A percentile compares a stretch with the other conserved stretches of the same genome.
These are phyloP conservation scores for Drosophila busckii DNA, from an alignment of 1,140 invertebrate species.

Conservation along the genomic window DNA sequence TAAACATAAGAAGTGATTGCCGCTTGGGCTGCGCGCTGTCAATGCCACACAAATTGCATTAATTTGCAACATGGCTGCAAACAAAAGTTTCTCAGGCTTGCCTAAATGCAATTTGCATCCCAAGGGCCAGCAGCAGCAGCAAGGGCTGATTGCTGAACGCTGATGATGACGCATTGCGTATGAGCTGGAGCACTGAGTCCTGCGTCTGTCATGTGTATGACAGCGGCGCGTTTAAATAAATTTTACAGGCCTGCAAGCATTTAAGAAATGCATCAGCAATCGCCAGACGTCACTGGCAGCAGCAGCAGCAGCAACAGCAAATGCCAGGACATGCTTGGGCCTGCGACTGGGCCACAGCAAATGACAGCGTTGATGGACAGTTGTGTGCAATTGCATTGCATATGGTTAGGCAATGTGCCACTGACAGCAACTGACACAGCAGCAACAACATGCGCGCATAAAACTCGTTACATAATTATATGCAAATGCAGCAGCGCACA, in stretches of 20 bases:
- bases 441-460: slow-evolving; percentile 25
- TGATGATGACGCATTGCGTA: slow-evolving; percentile 72
- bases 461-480: slow-evolving; percentile 59
- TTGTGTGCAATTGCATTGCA: slow-evolving; percentile 72
- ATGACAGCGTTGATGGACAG: slow-evolving; percentile 73
- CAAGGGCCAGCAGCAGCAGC: not conserved
- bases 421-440: slow-evolving; percentile 44
- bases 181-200: slow-evolving; percentile 17
- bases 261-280: slow-evolving; percentile 62
- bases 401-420: slow-evolving; percentile 67
- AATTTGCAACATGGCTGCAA: slow-evolving; percentile 48
- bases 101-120: slow-evolving; percentile 35
- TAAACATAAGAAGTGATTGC: no score
- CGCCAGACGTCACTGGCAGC: not conserved
- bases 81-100: slow-evolving; percentile 10
- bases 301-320: slow-evolving; percentile 19
- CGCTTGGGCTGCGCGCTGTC: slow-evolving; percentile 43
- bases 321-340: slow-evolving; percentile 37
- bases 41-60: slow-evolving; percentile 57
- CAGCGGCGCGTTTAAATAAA: slow-evolving; percentile 69
- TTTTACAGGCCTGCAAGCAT: slow-evolving; percentile 48
- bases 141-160: not conserved
- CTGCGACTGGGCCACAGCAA: slow-evolving; percentile 53
- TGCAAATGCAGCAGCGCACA: slow-evolving; percentile 60
- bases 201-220: slow-evolving; percentile 59